Base-by-base conservation (phyloP, 2,113 vertebrate species). In the Corythaeola cristata region DNA sequence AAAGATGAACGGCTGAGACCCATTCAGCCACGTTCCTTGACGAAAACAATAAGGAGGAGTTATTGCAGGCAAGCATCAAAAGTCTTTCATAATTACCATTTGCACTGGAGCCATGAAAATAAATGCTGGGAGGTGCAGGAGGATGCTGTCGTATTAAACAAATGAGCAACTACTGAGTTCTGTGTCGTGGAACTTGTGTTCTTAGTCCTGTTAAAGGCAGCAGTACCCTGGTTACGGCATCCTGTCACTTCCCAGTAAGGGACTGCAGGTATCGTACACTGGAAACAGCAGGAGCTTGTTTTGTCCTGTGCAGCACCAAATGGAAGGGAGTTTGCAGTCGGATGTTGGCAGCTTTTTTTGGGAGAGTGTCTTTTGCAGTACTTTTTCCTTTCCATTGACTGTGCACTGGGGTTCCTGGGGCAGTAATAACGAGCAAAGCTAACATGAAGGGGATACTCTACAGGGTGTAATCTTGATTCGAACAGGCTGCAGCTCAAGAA, bases 181-280 rank as follows among this genome's bases (percentile, higher is more conserved):
- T 58, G 26, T 60, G 30, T n/a, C 2, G 2, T 28, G 19, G 55
- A 62, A 37, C 41, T 77, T 66, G 64, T 63, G 73, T 33, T 56
- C 27, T 35, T 35, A 23, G 72, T 9, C n/a, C 68, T 63, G 22
- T 33, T 71, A 2, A 19, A 66, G 64, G 68, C 8, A 12, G 77
- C 59, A 49, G 39, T 20, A 2, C 39, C n/a, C 45, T 75, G 56
- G 4, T 45, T 45, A 7, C 27, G 28, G 30, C 45, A 32, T 69
- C 37, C 72, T 62, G 30, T 52, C 23, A 1, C 50, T 56, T 47
- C 26, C 44, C 24, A 10, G 23, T 19, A 41, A 58, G 35, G 73
- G 23, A 12, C 6, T 44, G 78, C 19, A 21, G 56, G 11, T 56
- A 3, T 60, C 0, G 0, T 9, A 3, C 9, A 9, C 53, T 21